phyloP scores from a whole-genome alignment of 2,113 vertebrate genomes.

The Physeter macrocephalus region DNA sequence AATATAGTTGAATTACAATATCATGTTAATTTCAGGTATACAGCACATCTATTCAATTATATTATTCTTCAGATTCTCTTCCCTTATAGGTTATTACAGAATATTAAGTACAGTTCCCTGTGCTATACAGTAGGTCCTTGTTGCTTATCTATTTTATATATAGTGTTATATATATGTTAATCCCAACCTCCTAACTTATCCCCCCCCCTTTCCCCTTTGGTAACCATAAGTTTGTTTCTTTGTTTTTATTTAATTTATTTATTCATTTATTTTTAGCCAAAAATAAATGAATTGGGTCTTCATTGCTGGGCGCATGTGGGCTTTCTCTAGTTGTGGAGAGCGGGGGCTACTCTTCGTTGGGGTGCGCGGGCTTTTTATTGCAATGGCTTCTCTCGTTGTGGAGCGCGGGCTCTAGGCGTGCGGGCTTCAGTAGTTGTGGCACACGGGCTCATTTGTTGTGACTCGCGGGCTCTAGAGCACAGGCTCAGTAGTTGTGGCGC shows the following conservation, averaged over 20 bases:
- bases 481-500: too few species aligned
- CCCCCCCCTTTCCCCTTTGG: not conserved
- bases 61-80: not conserved
- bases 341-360: too few species aligned
- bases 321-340: too few species aligned
- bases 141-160: not conserved
- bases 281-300: too few species aligned
- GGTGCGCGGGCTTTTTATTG: too few species aligned
- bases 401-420: too few species aligned
- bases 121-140: not conserved
- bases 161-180: not conserved
- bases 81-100: not conserved
- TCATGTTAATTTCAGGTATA: not conserved
- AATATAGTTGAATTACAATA: not conserved
- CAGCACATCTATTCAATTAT: fast-evolving
- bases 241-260: fast-evolving
- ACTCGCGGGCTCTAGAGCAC: too few species aligned
- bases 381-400: too few species aligned
- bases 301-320: too few species aligned
- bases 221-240: not conserved
- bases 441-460: too few species aligned
- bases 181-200: not conserved
- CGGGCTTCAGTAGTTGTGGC: too few species aligned
- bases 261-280: too few species aligned
- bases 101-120: not conserved